A percentile compares a stretch with the other conserved stretches of the same genome.
Conservation (phyloP, 1,140 invertebrate species). For the Anastatus disparis region DNA sequence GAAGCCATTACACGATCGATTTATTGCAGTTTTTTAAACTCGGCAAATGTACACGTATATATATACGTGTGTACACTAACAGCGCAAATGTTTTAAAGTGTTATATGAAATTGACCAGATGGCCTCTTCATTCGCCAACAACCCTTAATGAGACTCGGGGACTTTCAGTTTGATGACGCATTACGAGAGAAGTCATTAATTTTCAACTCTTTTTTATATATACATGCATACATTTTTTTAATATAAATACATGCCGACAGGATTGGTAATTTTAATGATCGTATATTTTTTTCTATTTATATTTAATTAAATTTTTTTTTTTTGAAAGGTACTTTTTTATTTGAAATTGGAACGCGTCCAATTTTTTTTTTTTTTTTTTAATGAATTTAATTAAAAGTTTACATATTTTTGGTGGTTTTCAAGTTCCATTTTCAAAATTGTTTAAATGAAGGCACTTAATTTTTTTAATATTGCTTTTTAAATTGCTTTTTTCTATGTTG, state of each 20-base stretch:
- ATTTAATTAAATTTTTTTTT: conserved; percentile 16
- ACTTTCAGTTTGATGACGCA: conserved; percentile 22
- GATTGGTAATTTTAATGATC: conserved; percentile 24
- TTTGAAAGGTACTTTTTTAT: background rate
- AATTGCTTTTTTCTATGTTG: too few species aligned
- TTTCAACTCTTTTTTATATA: conserved; percentile 19
- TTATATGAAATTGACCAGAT: conserved; percentile 36
- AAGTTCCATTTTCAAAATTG: too few species aligned
- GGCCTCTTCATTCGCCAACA: conserved; percentile 17
- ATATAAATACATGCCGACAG: background rate
- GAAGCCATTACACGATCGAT: conserved; percentile 16
- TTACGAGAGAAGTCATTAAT: conserved; percentile 22
- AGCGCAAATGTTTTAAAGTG: conserved; percentile 16
- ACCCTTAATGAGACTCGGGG: conserved; percentile 27
- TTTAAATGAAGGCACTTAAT: too few species aligned
- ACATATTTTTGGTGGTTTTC: too few species aligned
- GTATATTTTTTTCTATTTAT: conserved; percentile 18
- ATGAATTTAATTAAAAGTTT: too few species aligned
- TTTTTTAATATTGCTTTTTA: too few species aligned
- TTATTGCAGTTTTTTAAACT: conserved; percentile 12
- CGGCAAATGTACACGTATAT: too few species aligned
- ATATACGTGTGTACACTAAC: too few species aligned
- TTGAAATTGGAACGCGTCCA: background rate
- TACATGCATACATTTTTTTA: too few species aligned
- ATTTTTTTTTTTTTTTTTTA: conserved; percentile 3